A percentile compares a stretch with the other conserved stretches of the same genome.
These are phyloP conservation scores for Ictalurus punctatus DNA, from an alignment of 2,113 vertebrate genomes.

Conservation along the genomic window DNA sequence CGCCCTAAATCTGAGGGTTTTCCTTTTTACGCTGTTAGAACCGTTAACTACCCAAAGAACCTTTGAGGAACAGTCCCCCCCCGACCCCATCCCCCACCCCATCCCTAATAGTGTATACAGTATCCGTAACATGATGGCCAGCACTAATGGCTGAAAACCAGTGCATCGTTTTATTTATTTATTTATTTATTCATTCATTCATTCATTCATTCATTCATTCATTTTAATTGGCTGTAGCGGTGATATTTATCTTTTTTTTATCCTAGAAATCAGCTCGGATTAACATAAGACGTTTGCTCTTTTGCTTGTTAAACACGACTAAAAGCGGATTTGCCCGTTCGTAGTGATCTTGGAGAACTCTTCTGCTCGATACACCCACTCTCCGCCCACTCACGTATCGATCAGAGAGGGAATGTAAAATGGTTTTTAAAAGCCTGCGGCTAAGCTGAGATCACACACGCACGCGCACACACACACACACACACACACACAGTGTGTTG, in stretches of 20 bases:
- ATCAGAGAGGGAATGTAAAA: slow-evolving; percentile 22
- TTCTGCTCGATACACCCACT: not conserved
- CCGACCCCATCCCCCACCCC: no score
- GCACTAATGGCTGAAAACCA: not conserved
- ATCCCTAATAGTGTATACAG: no score
- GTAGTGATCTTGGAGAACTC: not conserved
- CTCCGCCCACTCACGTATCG: not conserved
- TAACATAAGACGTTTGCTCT: not conserved
- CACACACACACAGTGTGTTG: not conserved
- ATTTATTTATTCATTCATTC: no score
- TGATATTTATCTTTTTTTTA: not conserved
- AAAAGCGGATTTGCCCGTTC: not conserved
- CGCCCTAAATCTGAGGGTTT: not conserved
- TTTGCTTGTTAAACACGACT: slow-evolving; percentile 18
- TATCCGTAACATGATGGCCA: not conserved
- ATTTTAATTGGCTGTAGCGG: not conserved
- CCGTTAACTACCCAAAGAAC: not conserved
- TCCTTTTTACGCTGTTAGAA: not conserved
- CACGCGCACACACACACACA: not conserved
- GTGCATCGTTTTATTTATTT: not conserved
- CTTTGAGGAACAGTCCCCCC: not conserved
- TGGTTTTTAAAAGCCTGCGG: slow-evolving; percentile 15
- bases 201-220: no score
- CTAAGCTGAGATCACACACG: slow-evolving; percentile 4
- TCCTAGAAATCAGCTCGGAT: not conserved